These are phyloP conservation scores for Mesorhabditis spiculigera DNA, from an alignment of 2,888 invertebrate species.

Conservation along the genomic window DNA sequence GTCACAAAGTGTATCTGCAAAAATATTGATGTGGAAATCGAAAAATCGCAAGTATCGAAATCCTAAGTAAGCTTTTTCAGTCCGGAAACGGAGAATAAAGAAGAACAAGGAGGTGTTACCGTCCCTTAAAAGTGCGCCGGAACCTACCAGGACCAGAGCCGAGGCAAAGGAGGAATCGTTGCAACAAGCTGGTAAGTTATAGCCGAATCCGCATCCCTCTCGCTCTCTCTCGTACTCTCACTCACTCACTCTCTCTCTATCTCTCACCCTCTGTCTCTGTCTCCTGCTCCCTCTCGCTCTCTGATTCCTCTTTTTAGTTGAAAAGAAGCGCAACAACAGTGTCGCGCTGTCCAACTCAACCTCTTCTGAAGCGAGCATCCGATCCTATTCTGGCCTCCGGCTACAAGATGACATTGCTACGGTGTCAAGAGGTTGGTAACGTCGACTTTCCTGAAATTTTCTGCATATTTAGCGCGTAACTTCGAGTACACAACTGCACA, in stretches of 20 bases:
- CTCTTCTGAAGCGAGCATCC: not conserved
- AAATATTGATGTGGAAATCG: too few relatives aligned
- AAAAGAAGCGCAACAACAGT: not conserved
- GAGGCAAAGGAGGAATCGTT: not conserved
- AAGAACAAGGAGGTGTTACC: not conserved
- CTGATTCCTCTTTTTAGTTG: not conserved
- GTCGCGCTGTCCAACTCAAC: not conserved
- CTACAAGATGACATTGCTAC: not conserved
- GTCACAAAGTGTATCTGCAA: too few relatives aligned
- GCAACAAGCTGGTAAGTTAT: not conserved
- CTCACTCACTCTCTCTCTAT: too few relatives aligned
- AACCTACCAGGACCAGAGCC: too few relatives aligned
- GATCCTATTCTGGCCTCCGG: not conserved
- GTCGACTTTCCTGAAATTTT: too few relatives aligned
- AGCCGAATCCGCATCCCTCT: not conserved
- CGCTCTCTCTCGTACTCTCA: too few relatives aligned
- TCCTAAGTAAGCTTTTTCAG: not conserved
- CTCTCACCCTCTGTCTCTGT: too few relatives aligned
- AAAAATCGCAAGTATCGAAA: too few relatives aligned
- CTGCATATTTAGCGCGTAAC: not conserved
- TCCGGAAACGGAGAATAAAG: not conserved
- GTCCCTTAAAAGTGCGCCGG: not conserved
- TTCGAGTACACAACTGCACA: not conserved
- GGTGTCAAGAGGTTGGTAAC: not conserved
- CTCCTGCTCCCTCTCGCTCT: too few relatives aligned